phyloP scores from a whole-genome alignment of 2,113 vertebrate species.

The Neolamprologus modestus region DNA sequence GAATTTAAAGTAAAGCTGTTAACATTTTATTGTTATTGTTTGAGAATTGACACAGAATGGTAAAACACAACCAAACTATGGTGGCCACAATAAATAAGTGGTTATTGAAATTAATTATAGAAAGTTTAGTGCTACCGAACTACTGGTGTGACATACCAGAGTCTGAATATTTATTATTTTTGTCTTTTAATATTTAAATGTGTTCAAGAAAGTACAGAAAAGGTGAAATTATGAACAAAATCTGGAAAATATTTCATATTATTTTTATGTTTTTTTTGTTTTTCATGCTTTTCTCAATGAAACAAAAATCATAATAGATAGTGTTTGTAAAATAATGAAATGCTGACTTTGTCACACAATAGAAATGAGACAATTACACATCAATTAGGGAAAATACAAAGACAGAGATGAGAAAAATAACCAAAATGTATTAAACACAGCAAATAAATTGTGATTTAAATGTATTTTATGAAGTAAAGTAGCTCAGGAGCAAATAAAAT shows the following conservation, averaged over 20 bases:
- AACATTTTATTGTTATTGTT: background rate
- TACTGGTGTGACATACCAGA: background rate
- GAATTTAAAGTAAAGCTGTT: background rate
- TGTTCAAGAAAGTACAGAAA: background rate
- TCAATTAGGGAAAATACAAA: background rate
- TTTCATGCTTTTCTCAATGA: background rate
- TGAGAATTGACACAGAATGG: background rate
- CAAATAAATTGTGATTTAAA: background rate
- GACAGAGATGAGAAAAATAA: background rate
- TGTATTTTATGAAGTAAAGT: background rate
- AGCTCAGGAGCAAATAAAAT: background rate
- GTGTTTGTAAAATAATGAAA: background rate
- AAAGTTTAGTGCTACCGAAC: background rate
- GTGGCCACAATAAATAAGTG: background rate
- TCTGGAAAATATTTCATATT: background rate
- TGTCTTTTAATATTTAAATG: background rate
- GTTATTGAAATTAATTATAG: background rate
- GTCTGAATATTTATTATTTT: background rate
- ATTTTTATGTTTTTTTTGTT: background rate
- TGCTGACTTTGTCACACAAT: background rate
- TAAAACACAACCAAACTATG: background rate
- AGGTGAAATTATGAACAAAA: background rate
- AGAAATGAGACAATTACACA: background rate
- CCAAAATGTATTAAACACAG: background rate
- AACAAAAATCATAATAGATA: background rate